phyloP scores from a whole-genome alignment of 1,140 invertebrate species.

The Caerostris extrusa region DNA sequence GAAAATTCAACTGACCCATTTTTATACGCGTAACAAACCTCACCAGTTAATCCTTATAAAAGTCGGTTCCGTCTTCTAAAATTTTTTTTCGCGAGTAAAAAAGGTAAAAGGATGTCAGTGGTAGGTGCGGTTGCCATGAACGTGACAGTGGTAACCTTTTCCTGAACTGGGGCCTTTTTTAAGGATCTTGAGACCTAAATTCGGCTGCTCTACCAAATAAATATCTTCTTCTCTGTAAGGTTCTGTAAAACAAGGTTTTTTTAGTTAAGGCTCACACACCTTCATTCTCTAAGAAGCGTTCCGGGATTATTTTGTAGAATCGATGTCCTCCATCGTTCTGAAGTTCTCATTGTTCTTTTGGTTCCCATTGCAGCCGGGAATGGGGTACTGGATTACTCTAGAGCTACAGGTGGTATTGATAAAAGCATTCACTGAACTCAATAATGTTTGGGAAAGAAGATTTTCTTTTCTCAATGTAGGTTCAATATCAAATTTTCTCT shows the following conservation, averaged over 20 bases:
- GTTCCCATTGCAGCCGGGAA: neutral
- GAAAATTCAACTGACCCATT: slow-evolving; percentile 16
- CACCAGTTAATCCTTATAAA: slow-evolving; percentile 11
- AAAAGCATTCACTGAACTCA: neutral
- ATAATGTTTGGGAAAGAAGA: no score
- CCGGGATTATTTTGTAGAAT: neutral
- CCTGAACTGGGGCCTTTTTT: slow-evolving; percentile 40
- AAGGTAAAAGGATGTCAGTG: slow-evolving; percentile 12
- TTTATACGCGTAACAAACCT: neutral
- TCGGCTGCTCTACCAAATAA: slow-evolving; percentile 6
- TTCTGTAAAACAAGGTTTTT: neutral
- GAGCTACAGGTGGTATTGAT: neutral
- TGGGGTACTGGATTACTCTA: neutral
- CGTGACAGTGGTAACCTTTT: neutral
- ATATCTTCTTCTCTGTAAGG: neutral
- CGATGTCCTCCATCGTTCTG: neutral
- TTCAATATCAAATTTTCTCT: no score
- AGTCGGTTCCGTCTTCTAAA: slow-evolving; percentile 36
- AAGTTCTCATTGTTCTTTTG: neutral
- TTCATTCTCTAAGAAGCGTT: neutral
- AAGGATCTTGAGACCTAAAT: slow-evolving; percentile 46
- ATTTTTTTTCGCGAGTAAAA: slow-evolving; percentile 7
- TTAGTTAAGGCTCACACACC: neutral
- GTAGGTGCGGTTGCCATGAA: slow-evolving; percentile 14
- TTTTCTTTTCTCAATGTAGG: no score